phyloP scores from a whole-genome alignment of 2,113 vertebrate species.

The Halcyon senegalensis region DNA sequence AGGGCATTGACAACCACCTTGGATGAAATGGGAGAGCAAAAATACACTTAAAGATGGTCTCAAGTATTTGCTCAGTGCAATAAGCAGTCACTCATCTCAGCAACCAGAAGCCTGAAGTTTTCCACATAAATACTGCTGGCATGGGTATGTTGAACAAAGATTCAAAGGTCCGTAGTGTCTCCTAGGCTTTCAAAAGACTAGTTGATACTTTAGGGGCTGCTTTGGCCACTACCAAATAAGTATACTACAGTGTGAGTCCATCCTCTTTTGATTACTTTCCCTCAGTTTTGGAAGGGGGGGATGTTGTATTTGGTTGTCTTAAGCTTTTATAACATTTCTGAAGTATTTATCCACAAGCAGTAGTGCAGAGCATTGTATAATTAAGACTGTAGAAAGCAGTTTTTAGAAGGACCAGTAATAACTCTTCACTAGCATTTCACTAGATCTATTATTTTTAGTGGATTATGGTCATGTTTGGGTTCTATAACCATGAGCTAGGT shows the following conservation, averaged over 20 bases:
- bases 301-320: neutral
- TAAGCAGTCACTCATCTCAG: neutral
- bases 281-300: neutral
- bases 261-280: neutral
- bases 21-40: neutral
- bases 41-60: neutral
- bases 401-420: neutral
- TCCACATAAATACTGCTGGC: neutral
- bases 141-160: neutral
- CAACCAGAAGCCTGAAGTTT: neutral
- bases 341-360: neutral
- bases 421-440: neutral
- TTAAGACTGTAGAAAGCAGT: neutral
- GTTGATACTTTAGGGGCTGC: neutral
- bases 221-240: neutral
- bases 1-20: conserved; percentile 97
- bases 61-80: neutral
- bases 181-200: neutral
- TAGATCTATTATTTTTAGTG: neutral
- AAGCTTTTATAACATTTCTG: neutral
- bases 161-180: neutral
- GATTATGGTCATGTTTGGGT: neutral
- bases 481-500: neutral
- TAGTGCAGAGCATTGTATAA: neutral
- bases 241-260: neutral